These are phyloP conservation scores for Micromussa lordhowensis DNA, from an alignment of 92 coral and sea anemone genomes.

Conservation along the genomic window DNA sequence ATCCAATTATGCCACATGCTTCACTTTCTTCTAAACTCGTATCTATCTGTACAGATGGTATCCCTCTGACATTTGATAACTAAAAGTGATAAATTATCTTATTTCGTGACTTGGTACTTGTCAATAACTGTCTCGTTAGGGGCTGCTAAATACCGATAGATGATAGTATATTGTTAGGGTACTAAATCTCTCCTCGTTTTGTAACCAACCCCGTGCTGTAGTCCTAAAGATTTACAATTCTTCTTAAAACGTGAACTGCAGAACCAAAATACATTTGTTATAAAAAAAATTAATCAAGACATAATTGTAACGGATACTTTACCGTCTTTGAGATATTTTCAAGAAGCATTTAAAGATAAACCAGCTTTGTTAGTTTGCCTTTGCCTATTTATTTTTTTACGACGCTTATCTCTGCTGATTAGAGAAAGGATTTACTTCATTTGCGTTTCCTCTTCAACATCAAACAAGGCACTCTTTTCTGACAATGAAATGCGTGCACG, in stretches of 20 bases:
- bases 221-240: background rate
- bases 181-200: background rate
- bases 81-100: slow-evolving; percentile 42
- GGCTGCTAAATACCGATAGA: slow-evolving; percentile 48
- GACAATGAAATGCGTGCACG: background rate
- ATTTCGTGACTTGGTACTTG: slow-evolving; percentile 48
- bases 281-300: background rate
- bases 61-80: slow-evolving; percentile 43
- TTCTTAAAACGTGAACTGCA: background rate
- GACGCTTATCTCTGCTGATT: background rate
- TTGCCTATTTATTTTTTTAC: slow-evolving; percentile 4
- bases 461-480: background rate
- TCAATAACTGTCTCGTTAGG: slow-evolving; percentile 63
- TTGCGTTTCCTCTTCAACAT: background rate
- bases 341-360: slow-evolving; percentile 46
- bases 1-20: background rate
- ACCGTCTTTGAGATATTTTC: slow-evolving; percentile 17
- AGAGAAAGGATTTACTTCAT: background rate
- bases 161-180: slow-evolving; percentile 28
- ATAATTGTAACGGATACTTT: slow-evolving; percentile 23
- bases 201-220: background rate
- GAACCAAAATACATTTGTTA: background rate
- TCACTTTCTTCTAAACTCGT: slow-evolving; percentile 9
- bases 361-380: slow-evolving; percentile 13
- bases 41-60: slow-evolving; percentile 49